phyloP scores from a whole-genome alignment of 2,113 vertebrate species.

The Dipodomys stephensi region DNA sequence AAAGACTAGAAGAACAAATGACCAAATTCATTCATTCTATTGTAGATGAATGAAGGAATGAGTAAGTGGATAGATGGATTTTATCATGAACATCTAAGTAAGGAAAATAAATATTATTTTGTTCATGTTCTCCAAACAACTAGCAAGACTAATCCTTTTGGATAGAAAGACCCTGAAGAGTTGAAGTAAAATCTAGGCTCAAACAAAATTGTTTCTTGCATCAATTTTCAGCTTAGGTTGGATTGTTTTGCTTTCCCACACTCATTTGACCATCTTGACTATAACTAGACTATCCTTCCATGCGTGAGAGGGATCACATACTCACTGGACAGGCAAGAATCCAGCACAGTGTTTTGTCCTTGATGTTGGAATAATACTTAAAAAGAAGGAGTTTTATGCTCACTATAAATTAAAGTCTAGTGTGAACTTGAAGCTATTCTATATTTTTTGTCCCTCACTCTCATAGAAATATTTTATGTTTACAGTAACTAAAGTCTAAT shows the following conservation, averaged over 20 bases:
- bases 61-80: neutral
- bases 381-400: neutral
- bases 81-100: neutral
- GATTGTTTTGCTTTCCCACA: neutral
- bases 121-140: conserved; percentile 14
- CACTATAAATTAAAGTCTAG: neutral
- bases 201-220: neutral
- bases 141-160: neutral
- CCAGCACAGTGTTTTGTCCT: neutral
- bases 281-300: neutral
- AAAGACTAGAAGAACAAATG: neutral
- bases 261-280: neutral
- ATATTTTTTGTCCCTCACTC: neutral
- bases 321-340: neutral
- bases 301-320: no score
- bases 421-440: neutral
- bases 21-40: no score
- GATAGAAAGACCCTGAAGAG: neutral
- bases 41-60: neutral
- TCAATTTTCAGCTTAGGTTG: neutral
- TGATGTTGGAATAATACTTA: neutral
- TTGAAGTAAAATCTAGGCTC: neutral
- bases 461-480: conserved; percentile 2
- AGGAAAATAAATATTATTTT: neutral
- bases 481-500: conserved; percentile 22